phyloP scores from a whole-genome alignment of 1,140 invertebrate species.

The Drosophila pectinifera region DNA sequence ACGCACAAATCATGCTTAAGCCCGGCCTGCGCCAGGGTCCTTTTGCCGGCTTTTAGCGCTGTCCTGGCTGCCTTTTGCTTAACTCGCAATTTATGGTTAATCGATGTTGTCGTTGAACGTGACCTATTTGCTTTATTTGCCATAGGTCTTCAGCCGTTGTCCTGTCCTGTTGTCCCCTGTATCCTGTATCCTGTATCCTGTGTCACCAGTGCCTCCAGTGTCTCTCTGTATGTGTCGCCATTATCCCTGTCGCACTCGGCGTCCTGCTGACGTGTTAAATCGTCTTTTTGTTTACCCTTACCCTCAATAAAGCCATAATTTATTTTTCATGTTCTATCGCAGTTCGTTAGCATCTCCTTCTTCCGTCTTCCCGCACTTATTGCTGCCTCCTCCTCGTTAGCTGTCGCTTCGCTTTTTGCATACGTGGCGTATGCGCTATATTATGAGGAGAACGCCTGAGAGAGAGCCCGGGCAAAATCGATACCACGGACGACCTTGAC shows the following conservation, averaged over 20 bases:
- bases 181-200: conserved; percentile 17
- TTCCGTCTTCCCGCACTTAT: neutral
- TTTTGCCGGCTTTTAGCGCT: conserved; percentile 29
- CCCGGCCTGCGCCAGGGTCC: conserved; percentile 40
- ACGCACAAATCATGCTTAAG: conserved; percentile 82
- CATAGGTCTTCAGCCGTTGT: conserved; percentile 47
- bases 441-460: conserved; percentile 11
- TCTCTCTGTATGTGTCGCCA: conserved; percentile 39
- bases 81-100: conserved; percentile 85
- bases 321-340: conserved; percentile 81
- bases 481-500: conserved; percentile 65
- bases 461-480: conserved; percentile 40
- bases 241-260: conserved; percentile 61
- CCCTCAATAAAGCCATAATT: conserved; percentile 82
- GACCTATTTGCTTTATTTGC: conserved; percentile 84
- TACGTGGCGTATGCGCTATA: conserved; percentile 44
- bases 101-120: conserved; percentile 84
- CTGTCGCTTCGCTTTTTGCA: conserved; percentile 49
- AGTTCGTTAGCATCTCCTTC: conserved; percentile 59
- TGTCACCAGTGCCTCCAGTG: conserved; percentile 9
- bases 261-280: conserved; percentile 83
- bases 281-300: conserved; percentile 83
- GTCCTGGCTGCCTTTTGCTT: conserved; percentile 80
- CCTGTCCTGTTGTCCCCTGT: conserved; percentile 15
- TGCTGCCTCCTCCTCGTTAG: conserved; percentile 40